Evolutionary conservation across 2,113 vertebrate species (phyloP).

Genomic region (Lycocorax pyrrhopterus): DNA sequence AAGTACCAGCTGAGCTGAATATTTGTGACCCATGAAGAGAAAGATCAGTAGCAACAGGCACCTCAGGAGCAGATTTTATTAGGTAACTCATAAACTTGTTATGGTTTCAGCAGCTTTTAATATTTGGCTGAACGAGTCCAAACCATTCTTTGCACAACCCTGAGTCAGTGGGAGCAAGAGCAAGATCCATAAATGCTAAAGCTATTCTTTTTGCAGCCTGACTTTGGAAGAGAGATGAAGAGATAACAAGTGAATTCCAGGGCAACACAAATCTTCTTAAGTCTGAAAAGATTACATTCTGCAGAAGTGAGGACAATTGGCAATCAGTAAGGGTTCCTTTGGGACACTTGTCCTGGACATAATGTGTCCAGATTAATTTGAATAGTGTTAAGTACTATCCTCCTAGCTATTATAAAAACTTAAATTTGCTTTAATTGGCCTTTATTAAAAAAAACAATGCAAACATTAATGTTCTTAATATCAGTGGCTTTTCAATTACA

Average conservation of each 20-base stretch:
- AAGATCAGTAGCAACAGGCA: not conserved
- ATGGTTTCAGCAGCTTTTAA: not conserved
- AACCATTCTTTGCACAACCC: not conserved
- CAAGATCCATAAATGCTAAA: not conserved
- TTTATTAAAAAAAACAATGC: constrained; percentile 9
- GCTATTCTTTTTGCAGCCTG: not conserved
- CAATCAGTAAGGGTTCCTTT: not conserved
- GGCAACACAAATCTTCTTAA: not conserved
- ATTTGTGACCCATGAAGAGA: not conserved
- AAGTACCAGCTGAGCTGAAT: not conserved
- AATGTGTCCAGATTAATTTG: not conserved
- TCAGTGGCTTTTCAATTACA: not conserved
- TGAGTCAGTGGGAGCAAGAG: not conserved
- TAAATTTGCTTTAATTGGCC: constrained; percentile 26
- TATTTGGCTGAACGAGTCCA: not conserved
- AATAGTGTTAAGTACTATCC: not conserved
- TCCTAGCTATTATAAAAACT: not conserved
- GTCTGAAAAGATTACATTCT: not conserved
- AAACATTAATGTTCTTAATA: not conserved
- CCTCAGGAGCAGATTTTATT: not conserved
- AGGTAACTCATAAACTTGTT: not conserved
- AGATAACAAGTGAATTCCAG: not conserved
- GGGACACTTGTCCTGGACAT: not conserved
- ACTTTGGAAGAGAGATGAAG: not conserved
- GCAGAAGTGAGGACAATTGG: not conserved